Evolutionary conservation across 1,140 invertebrate species (phyloP).

Genomic region (Platorchestia sp.): DNA sequence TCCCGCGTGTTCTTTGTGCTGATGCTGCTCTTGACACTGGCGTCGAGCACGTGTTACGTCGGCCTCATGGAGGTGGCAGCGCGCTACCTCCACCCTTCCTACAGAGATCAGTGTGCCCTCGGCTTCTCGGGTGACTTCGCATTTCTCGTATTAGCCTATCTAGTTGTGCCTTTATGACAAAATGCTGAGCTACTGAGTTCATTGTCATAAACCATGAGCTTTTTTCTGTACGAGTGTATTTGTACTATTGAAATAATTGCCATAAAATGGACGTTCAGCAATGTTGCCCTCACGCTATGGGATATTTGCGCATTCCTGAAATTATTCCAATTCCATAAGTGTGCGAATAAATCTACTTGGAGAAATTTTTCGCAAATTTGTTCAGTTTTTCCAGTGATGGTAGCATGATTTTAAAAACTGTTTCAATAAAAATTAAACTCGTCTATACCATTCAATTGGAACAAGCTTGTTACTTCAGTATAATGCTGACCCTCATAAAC

Average conservation of each 20-base stretch:
- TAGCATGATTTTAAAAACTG: not conserved
- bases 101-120: not conserved
- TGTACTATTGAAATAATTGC: not conserved
- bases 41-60: not conserved
- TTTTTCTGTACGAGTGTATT: not conserved
- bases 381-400: not conserved
- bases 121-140: conserved; percentile 23
- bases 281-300: too few species aligned
- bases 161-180: not conserved
- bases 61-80: not conserved
- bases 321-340: not conserved
- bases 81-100: not conserved
- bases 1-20: conserved; percentile 20
- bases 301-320: too few species aligned
- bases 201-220: not conserved
- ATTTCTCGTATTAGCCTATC: conserved; percentile 49
- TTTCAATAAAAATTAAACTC: not conserved
- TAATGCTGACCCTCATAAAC: not conserved
- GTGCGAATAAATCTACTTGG: not conserved
- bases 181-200: not conserved
- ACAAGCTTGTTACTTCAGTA: not conserved
- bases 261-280: too few species aligned
- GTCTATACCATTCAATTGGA: not conserved
- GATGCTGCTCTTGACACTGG: not conserved
- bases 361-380: not conserved